Evolutionary conservation across 2,888 invertebrate species (phyloP).

Genomic region (Agonopterix heracliana): DNA sequence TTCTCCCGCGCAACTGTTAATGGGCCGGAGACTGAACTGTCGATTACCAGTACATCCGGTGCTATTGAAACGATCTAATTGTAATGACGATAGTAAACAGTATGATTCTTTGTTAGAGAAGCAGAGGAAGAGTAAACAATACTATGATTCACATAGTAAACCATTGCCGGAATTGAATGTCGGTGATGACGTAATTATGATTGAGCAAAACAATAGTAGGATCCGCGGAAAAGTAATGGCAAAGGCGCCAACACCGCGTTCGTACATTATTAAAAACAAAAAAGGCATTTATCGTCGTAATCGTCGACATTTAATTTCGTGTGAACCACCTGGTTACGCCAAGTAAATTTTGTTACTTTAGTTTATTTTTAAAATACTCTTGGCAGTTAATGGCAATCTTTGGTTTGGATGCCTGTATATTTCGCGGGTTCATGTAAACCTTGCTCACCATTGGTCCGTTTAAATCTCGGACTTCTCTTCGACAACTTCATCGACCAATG

Average conservation of each 20-base stretch:
- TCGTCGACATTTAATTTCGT: constrained; percentile 3
- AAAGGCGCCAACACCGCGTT: constrained; percentile 1
- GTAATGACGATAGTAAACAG: constrained; percentile 3
- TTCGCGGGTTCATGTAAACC: no score
- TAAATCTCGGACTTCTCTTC: no score
- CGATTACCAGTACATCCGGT: constrained; percentile 5
- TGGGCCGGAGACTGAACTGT: constrained; percentile 11
- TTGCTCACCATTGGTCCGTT: no score
- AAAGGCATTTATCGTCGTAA: background rate
- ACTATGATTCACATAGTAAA: background rate
- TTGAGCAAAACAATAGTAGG: background rate
- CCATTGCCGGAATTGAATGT: background rate
- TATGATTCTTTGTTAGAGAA: constrained; percentile 2
- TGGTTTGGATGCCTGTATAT: no score
- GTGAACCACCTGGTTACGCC: no score
- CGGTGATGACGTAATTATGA: constrained; percentile 1
- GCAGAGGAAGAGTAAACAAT: background rate
- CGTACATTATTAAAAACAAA: constrained; percentile 2
- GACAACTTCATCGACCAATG: no score
- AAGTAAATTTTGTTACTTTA: no score
- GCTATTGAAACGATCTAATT: no score
- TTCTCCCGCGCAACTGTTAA: constrained; percentile 14
- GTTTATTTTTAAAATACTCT: no score
- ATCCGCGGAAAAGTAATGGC: background rate
- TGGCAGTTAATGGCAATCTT: no score